Evolutionary conservation across 2,888 invertebrate genomes (phyloP).

Genomic region (Lithophane semibrunnea): DNA sequence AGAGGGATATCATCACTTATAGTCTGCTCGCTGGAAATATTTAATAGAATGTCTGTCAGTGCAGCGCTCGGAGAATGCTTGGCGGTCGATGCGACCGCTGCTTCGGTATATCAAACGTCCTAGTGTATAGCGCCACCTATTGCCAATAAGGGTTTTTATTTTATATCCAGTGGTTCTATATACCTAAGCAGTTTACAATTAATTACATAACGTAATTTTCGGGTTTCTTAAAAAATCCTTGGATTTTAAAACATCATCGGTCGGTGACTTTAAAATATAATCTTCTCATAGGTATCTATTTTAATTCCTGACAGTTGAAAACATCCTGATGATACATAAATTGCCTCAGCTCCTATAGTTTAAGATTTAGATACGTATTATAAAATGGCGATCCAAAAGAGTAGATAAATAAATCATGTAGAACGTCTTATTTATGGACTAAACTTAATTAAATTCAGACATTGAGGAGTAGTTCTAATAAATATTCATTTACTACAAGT

Average conservation of each 20-base stretch:
- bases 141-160: background rate
- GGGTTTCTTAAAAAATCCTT: background rate
- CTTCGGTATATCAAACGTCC: conserved; percentile 28
- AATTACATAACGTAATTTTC: accelerated
- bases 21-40: conserved; percentile 56
- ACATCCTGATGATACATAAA: conserved; percentile 24
- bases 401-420: conserved; percentile 50
- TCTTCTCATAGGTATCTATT: conserved; percentile 11
- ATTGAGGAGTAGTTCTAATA: conserved; percentile 47
- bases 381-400: conserved; percentile 28
- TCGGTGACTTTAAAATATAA: background rate
- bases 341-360: background rate
- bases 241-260: background rate
- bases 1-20: conserved; percentile 63
- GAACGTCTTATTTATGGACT: conserved; percentile 38
- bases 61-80: conserved; percentile 44
- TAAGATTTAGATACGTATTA: conserved; percentile 6
- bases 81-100: conserved; percentile 35
- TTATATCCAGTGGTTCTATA: background rate
- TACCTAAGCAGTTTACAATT: background rate
- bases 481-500: conserved; percentile 47
- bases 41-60: conserved; percentile 54
- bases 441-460: conserved; percentile 51
- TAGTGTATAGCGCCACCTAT: conserved; percentile 28
- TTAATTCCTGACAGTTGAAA: conserved; percentile 19